Conservation (phyloP, 2,888 invertebrate species). For the Lepidocyrtinus sp. region DNA sequence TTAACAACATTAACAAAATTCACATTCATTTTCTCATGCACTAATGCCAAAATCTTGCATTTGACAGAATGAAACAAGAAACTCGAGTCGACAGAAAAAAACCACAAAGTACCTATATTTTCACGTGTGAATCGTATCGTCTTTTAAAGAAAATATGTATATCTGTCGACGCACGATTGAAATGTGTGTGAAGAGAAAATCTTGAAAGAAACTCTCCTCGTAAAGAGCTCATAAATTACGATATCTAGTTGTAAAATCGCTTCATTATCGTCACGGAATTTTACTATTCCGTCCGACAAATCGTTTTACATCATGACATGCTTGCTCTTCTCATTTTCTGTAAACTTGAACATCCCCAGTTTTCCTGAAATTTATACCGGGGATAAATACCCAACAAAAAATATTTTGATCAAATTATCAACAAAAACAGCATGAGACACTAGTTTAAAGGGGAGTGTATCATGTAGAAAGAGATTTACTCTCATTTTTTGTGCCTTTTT, state of each 20-base stretch:
- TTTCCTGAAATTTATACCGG: not conserved
- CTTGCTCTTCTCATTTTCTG: slow-evolving; percentile 7
- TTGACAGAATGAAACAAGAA: slow-evolving; percentile 11
- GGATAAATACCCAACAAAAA: not conserved
- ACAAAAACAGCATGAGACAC: not conserved
- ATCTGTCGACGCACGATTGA: slow-evolving; percentile 54
- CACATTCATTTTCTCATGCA: slow-evolving; percentile 42
- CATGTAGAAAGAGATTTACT: not conserved
- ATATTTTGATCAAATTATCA: slow-evolving; percentile 15
- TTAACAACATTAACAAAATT: slow-evolving; percentile 38
- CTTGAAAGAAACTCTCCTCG: slow-evolving; percentile 14
- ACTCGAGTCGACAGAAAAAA: not conserved
- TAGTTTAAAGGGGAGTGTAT: not conserved
- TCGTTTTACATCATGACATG: slow-evolving; percentile 39
- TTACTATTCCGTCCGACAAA: slow-evolving; percentile 59
- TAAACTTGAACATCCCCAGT: not conserved
- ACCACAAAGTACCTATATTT: not conserved
- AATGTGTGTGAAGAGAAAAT: slow-evolving; percentile 21
- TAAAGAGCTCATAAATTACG: slow-evolving; percentile 50
- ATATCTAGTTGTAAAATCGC: slow-evolving; percentile 56
- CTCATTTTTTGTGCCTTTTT: not conserved
- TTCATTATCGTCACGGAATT: slow-evolving; percentile 60
- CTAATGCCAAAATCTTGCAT: not conserved
- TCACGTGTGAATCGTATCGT: slow-evolving; percentile 36
- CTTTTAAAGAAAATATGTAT: not conserved